phyloP scores from a whole-genome alignment of 1,140 invertebrate genomes.

The Heliconius eleuchia region DNA sequence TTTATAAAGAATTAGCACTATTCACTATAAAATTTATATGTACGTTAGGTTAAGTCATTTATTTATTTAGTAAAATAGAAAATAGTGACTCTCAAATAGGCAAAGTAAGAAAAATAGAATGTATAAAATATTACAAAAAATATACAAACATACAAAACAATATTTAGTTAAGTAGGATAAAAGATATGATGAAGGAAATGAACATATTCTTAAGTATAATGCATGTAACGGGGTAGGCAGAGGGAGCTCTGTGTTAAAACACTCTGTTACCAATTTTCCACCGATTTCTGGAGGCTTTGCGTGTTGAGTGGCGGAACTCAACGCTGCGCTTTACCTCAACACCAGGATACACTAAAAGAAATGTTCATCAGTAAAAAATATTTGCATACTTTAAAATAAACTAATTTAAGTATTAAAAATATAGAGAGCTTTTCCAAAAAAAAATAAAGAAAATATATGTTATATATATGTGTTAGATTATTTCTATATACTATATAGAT shows the following conservation, averaged over 20 bases:
- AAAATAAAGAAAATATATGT: background rate
- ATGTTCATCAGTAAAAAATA: background rate
- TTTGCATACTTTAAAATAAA: background rate
- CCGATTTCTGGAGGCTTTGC: no score
- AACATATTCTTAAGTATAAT: background rate
- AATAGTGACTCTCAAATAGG: conserved; percentile 30
- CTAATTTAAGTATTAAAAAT: conserved; percentile 1
- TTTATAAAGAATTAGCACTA: conserved; percentile 15
- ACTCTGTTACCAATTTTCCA: no score
- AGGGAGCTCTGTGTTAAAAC: no score
- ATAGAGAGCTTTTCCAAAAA: conserved; percentile 4
- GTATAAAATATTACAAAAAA: conserved; percentile 26
- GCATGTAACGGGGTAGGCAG: no score
- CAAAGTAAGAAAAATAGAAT: conserved; percentile 22
- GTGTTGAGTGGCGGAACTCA: no score
- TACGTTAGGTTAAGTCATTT: background rate
- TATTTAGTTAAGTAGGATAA: conserved; percentile 13
- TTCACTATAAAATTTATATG: conserved; percentile 11
- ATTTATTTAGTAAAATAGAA: background rate
- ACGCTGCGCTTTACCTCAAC: no score
- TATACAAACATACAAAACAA: conserved; percentile 25
- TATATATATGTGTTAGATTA: background rate
- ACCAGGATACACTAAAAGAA: background rate
- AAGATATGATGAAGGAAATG: background rate
- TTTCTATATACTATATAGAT: background rate